Evolutionary conservation across 2,888 invertebrate species (phyloP), one percentile per base, ranked within the genome.

Genomic region (Rhagonycha fulva): DNA sequence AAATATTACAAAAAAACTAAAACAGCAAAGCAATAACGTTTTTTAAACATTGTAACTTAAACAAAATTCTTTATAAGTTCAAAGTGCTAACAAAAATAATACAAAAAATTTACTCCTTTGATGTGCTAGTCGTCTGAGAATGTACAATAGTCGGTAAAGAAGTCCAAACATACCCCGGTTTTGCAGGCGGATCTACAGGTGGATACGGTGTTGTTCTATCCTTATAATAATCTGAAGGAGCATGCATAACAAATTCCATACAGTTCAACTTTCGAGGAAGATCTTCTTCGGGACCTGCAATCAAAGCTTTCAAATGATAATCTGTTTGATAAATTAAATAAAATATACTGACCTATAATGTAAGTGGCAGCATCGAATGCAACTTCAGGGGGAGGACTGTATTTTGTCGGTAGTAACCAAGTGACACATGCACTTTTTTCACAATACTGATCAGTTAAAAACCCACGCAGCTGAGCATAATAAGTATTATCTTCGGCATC

Each of bases 161-260:
- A 0, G 93, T 91, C 94, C 94, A 93, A 79, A 94, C 90, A 82
- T 89, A 93, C 0, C 93, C 93, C 14, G 87, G 84, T 77, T 84
- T 82, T 19, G 85, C 83, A 32, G 84, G 82, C 10, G 87, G 84
- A 80, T 85, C 82, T 0, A 90, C 88, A 60, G 90, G 87, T 0
- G 95, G 95, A 86, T 95, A 96, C 0, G 96, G 96, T 12, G 93
- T 93, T 80, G 90, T 93, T 81, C 91, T 92, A 9, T 94, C 90
- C 84, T 93, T 93, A 87, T 94, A 96, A 88, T 97, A 97, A 86
- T 97, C 96, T 0, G 96, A 96, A 0, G 97, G 97, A 0, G 97
- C 96, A 84, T 96, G 97, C 94, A 97, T 96, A 14, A 97, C 93
- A 88, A 97, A 98, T 84, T 96, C 94, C 93, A 98, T 93, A 81